phyloP scores from a whole-genome alignment of 2,888 invertebrate genomes.

The Macrosiphum euphorbiae region DNA sequence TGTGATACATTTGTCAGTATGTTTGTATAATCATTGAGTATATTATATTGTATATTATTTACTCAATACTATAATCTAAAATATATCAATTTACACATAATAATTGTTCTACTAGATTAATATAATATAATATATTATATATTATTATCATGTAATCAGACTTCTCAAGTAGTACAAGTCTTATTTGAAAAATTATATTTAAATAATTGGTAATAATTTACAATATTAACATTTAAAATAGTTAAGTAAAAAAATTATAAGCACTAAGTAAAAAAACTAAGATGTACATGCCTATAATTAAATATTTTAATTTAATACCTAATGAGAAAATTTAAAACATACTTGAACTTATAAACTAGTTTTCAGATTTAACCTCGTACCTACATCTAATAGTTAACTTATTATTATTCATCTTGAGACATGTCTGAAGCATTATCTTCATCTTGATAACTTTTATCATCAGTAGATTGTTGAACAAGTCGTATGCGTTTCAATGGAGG shows the following conservation, averaged over 20 bases:
- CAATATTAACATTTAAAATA: neutral
- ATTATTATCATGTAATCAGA: constrained; percentile 11
- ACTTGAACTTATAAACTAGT: neutral
- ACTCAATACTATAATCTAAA: too few species aligned
- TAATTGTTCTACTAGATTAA: neutral
- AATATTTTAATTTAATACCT: neutral
- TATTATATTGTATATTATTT: too few species aligned
- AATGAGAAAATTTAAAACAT: neutral
- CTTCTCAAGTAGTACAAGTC: neutral
- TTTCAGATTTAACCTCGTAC: neutral
- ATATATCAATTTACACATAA: neutral
- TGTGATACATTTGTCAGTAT: too few species aligned
- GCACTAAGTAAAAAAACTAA: neutral
- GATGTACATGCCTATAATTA: neutral
- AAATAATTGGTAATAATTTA: neutral
- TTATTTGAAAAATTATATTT: neutral
- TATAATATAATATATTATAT: neutral
- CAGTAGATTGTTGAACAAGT: neutral
- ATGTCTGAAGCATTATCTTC: constrained; percentile 45
- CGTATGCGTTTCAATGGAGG: constrained; percentile 50
- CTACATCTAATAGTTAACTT: neutral
- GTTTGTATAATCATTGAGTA: too few species aligned
- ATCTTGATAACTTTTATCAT: constrained; percentile 43
- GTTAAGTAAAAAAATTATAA: neutral
- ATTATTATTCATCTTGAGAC: constrained; percentile 46